phyloP scores from a whole-genome alignment of 2,113 vertebrate species.

The Gobio gobio region DNA sequence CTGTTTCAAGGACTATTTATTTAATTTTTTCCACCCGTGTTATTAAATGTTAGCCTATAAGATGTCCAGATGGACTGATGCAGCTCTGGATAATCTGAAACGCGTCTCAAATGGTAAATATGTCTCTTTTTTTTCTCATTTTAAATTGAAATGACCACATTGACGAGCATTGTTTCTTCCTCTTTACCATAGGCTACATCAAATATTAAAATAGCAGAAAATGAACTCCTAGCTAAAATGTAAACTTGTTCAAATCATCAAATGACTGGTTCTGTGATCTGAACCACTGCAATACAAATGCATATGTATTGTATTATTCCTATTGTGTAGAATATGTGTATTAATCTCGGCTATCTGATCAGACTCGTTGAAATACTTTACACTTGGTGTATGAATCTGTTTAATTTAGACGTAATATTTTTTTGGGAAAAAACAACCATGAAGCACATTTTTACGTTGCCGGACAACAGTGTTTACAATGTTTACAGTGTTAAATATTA shows the following conservation, averaged over 20 bases:
- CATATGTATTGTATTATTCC: neutral
- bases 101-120: constrained; percentile 37
- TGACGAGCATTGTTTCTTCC: too few relatives aligned
- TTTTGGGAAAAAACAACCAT: too few relatives aligned
- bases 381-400: neutral
- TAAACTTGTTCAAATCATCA: neutral
- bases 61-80: constrained; percentile 2
- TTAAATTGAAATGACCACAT: neutral
- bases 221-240: neutral
- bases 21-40: neutral
- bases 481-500: neutral
- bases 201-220: neutral
- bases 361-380: neutral
- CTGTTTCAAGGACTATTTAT: neutral
- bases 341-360: neutral
- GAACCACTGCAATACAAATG: neutral
- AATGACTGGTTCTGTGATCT: neutral
- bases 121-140: neutral
- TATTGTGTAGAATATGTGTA: too few relatives aligned
- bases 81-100: constrained; percentile 9
- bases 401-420: neutral
- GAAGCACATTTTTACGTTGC: neutral
- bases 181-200: too few relatives aligned
- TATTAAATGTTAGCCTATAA: neutral
- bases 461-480: too few relatives aligned